Evolutionary conservation across 2,113 vertebrate genomes (phyloP).

Genomic region (Motacilla tschutschensis): DNA sequence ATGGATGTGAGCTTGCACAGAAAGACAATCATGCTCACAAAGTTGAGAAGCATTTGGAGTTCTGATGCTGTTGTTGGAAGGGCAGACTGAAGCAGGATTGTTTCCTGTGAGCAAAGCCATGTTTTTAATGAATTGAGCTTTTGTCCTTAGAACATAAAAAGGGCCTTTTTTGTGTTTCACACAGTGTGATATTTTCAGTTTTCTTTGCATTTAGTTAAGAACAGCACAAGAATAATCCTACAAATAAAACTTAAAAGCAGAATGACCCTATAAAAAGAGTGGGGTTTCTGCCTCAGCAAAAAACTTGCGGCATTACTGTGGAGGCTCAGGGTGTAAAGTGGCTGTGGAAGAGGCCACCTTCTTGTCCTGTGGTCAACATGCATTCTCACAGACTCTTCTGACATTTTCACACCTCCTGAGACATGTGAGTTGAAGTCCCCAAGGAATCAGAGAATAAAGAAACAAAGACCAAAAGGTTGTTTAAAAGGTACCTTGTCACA

Average conservation of each 20-base stretch:
- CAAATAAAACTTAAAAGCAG: not conserved
- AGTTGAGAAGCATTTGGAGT: not conserved
- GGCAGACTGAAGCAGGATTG: conserved; percentile 26
- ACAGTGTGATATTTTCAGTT: not conserved
- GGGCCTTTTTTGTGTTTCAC: not conserved
- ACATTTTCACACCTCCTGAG: not conserved
- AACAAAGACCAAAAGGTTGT: not conserved
- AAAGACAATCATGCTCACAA: not conserved
- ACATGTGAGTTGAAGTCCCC: not conserved
- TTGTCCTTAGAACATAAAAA: conserved; percentile 31
- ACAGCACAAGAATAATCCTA: not conserved
- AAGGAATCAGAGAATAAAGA: not conserved
- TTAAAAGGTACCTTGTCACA: not conserved
- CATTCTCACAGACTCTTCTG: not conserved
- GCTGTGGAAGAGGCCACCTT: not conserved
- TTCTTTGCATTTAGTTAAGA: conserved; percentile 11
- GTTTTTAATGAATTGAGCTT: conserved; percentile 28
- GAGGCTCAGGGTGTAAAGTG: not conserved
- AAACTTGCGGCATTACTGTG: not conserved
- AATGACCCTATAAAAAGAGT: not conserved
- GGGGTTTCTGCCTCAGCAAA: not conserved
- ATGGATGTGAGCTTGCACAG: not conserved
- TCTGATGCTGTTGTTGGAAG: conserved; percentile 2
- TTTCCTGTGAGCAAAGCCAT: not conserved
- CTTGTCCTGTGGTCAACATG: not conserved